Evolutionary conservation across 2,797 vertebrate species (phyloP).

Genomic region (Furcifer pardalis): DNA sequence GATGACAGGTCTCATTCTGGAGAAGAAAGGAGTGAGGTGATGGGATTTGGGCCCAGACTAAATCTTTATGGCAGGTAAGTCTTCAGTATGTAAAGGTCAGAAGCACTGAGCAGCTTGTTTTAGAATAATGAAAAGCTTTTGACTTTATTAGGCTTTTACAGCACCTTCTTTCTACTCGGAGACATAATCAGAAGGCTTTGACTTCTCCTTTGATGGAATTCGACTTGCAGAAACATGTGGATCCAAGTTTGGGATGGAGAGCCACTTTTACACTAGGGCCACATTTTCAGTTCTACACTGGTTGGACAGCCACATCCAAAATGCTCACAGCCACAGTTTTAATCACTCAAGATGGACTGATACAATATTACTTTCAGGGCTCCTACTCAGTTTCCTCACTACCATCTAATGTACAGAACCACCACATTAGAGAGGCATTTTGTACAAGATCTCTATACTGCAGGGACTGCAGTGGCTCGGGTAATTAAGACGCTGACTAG

Average conservation of each 20-base stretch:
- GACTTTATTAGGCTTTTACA: slow-evolving; percentile 36
- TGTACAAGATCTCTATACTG: background rate
- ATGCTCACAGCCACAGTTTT: background rate
- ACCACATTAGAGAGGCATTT: background rate
- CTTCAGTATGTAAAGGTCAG: slow-evolving; percentile 60
- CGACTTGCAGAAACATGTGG: slow-evolving; percentile 10
- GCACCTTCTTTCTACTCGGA: slow-evolving; percentile 18
- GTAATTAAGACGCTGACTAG: too few relatives aligned
- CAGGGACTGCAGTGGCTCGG: too few relatives aligned
- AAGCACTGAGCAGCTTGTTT: slow-evolving; percentile 1
- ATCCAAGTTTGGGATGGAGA: background rate
- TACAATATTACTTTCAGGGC: background rate
- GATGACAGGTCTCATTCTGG: slow-evolving; percentile 68
- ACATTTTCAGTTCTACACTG: background rate
- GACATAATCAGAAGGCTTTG: background rate
- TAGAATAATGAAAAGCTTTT: slow-evolving; percentile 45
- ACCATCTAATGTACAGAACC: background rate
- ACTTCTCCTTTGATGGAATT: background rate
- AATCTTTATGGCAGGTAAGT: slow-evolving; percentile 50
- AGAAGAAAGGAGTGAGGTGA: slow-evolving; percentile 51
- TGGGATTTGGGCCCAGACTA: slow-evolving; percentile 65
- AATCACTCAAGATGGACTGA: background rate
- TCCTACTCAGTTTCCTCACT: too few relatives aligned
- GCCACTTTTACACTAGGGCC: background rate
- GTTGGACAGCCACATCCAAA: background rate